Evolutionary conservation across 2,888 invertebrate genomes (phyloP).

Genomic region (Drosophila emarginata): DNA sequence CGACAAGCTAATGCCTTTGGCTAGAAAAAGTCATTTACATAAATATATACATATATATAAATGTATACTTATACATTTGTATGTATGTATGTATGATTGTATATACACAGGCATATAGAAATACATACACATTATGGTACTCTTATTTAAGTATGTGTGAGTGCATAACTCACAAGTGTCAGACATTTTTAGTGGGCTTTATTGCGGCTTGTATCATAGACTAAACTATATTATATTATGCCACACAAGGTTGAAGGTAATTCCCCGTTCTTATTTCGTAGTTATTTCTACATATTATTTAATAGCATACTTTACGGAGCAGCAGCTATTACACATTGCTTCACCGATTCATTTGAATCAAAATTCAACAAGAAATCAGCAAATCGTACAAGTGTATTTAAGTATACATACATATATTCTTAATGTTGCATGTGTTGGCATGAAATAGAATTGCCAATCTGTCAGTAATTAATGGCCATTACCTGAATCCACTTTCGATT

Average conservation of each 20-base stretch:
- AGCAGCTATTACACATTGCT: not conserved
- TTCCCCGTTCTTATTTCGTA: not conserved
- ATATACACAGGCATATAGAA: not conserved
- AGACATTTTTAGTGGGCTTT: not conserved
- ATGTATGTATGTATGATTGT: not conserved
- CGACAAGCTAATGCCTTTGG: slow-evolving; percentile 44
- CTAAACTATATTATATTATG: not conserved
- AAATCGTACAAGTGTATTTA: too few relatives aligned
- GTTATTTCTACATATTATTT: not conserved
- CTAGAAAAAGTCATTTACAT: slow-evolving; percentile 20
- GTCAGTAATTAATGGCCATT: too few relatives aligned
- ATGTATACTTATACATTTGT: not conserved
- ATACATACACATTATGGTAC: not conserved
- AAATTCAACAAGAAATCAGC: too few relatives aligned
- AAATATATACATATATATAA: not conserved
- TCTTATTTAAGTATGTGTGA: not conserved
- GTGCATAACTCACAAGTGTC: slow-evolving; percentile 3
- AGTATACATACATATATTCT: too few relatives aligned
- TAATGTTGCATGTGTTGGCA: too few relatives aligned
- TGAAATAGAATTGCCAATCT: too few relatives aligned
- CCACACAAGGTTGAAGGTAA: not conserved
- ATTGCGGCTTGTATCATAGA: not conserved
- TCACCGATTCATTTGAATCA: too few relatives aligned
- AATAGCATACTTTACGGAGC: not conserved
- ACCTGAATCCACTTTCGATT: not conserved